Evolutionary conservation across 2,888 invertebrate species (phyloP), one percentile per base, ranked within the genome.

Genomic region (Trachelus stipa): DNA sequence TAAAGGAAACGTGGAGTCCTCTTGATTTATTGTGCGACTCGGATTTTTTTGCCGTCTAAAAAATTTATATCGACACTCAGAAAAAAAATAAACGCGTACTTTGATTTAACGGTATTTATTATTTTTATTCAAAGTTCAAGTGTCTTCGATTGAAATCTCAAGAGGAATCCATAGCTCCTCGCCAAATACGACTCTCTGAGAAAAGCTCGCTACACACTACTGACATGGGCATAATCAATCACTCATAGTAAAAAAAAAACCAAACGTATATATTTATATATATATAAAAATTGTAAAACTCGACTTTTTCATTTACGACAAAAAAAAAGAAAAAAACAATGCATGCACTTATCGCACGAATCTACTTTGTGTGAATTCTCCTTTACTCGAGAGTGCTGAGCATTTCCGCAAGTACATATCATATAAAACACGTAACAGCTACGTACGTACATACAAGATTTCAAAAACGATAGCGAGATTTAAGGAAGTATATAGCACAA

Each of bases 371-470:
- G 79, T 79, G 80, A 74, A 81, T 81, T 78, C 40, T 37, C 37
- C 12, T 40, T 40, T 40, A 40, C 40, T 40, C 40, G 40, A 40
- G 40, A 40, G 40, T 40, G 40, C 40, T 40, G 40, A 40, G 40
- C 40, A 40, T 40, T 40, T 40, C 40, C 40, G 40, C 40, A 40
- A 40, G 40, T 40, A 40, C 40, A 40, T 82, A 83, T 87, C 84
- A 83, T 86, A 86, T 84, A 84, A 79, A 85, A 85, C 82, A 85
- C 84, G 84, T 84, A 87, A 83, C 84, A 87, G 80, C 84, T 85
- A 85, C 83, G 83, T 82, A 85, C 85, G 81, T 78, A 80, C 79
- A 80, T 79, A 79, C 81, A 73, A 81, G 79, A 40, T 40, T 75
- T 37, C 76, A 78, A 75, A 68, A 77, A 79, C 77, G 77, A 81